Base-by-base conservation (phyloP, 2,888 invertebrate genomes). In the Luperina nickerlii region DNA sequence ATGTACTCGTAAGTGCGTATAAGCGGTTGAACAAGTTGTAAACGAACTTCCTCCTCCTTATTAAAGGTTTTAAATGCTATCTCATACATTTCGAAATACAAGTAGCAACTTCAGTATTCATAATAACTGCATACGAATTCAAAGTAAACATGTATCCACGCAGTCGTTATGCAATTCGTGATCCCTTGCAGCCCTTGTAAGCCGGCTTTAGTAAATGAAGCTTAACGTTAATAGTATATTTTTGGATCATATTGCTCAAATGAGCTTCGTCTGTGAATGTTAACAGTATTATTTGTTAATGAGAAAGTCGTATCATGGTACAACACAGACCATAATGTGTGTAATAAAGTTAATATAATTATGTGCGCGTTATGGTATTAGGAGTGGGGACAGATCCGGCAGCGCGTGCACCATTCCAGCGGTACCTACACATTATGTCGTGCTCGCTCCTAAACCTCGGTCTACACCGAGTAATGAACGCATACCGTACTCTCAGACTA, bases 311-410 rank as follows among this genome's bases (percentile, higher is more conserved):
- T 92, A 92, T 93, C 91, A 88, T 85, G 84, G 82, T 88, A 87
- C 88, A 90, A 90, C 92, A 92, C 87, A 91, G 86, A 87, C 90
- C 87, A 63, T 91, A 92, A 92, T 90, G 90, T 82, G 86, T 77
- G 90, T 91, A 93, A 94, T 94, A 92, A 94, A 93, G 91, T 92
- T 92, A 92, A 92, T 93, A 91, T 94, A 93, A 94, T 93, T 92
- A 93, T 90, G 90, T 90, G 87, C 88, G 86, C 86, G 85, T 87
- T 87, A 87, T 88, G 88, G 84, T 86, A 83, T 82, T 74, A 78
- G 73, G 75, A 1, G 54, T 2, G 67, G 70, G 63, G 69, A 63
- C 70, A 68, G 32, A 24, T 76, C 2, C 60, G 45, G 57, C 75
- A 48, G 78, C 79, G 78, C 81, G 67, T 76, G 76, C 74, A 57